Evolutionary conservation across 2,797 vertebrate genomes (phyloP).

Genomic region (Sebastes hubbsi): DNA sequence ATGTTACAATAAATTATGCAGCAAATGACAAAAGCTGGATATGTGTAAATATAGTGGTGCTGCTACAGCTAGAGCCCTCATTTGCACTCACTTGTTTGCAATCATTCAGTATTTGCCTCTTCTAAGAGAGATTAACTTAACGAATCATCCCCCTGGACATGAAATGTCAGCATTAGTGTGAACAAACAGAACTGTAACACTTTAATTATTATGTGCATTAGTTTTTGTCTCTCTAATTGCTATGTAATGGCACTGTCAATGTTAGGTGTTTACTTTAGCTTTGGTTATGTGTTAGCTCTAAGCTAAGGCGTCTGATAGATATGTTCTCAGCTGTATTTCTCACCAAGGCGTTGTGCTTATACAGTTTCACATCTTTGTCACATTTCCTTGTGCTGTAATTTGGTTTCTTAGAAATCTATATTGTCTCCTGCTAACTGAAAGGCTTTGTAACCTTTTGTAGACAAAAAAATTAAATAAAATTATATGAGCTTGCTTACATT

Average conservation of each 20-base stretch:
- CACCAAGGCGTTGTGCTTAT: neutral
- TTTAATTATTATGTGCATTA: neutral
- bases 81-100: conserved; percentile 5
- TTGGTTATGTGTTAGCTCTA: conserved; percentile 1
- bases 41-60: conserved; percentile 3
- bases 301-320: neutral
- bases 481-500: neutral
- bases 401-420: neutral
- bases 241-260: conserved; percentile 16
- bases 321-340: neutral
- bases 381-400: conserved; percentile 6
- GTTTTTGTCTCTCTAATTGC: neutral
- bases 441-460: conserved; percentile 35
- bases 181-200: neutral
- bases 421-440: conserved; percentile 19
- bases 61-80: neutral
- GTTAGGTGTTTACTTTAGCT: neutral
- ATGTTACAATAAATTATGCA: neutral
- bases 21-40: neutral
- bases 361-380: conserved; percentile 10
- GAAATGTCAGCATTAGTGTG: conserved; percentile 15
- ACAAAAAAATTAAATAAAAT: conserved; percentile 16
- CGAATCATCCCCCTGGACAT: neutral
- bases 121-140: neutral
- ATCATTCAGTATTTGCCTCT: conserved; percentile 4